These are phyloP conservation scores for Phainopepla nitens DNA, from an alignment of 2,113 vertebrate species.

Conservation along the genomic window DNA sequence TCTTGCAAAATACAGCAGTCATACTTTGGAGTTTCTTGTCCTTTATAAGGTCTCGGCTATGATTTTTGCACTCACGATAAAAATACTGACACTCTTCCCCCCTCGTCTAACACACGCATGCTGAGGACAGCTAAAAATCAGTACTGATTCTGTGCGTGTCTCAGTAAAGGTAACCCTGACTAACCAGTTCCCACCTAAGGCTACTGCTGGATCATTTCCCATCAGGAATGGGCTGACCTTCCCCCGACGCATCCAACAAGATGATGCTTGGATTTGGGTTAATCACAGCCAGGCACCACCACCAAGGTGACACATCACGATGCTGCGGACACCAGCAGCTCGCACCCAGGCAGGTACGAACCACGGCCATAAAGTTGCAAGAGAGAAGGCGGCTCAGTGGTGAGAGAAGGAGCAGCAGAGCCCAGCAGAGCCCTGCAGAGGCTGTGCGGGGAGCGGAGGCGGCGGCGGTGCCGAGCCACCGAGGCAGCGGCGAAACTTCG, in stretches of 20 bases:
- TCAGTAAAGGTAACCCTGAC: not conserved
- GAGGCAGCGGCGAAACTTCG: not conserved
- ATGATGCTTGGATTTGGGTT: not conserved
- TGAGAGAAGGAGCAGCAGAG: rapidly evolving
- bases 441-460: not conserved
- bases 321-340: not conserved
- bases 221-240: not conserved
- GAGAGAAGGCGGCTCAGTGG: not conserved
- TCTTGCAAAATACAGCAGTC: not conserved
- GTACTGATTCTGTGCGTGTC: not conserved
- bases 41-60: not conserved
- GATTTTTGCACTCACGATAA: not conserved
- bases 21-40: not conserved
- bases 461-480: not conserved
- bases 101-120: not conserved
- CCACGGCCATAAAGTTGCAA: not conserved
- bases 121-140: not conserved
- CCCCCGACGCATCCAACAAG: not conserved
- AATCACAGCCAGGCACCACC: not conserved
- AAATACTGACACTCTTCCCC: not conserved
- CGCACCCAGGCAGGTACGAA: rapidly evolving
- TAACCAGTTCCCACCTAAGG: not conserved
- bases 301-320: not conserved
- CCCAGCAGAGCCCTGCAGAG: not conserved
- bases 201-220: not conserved